phyloP scores from a whole-genome alignment of 2,797 vertebrate species.

The Salmo trutta region DNA sequence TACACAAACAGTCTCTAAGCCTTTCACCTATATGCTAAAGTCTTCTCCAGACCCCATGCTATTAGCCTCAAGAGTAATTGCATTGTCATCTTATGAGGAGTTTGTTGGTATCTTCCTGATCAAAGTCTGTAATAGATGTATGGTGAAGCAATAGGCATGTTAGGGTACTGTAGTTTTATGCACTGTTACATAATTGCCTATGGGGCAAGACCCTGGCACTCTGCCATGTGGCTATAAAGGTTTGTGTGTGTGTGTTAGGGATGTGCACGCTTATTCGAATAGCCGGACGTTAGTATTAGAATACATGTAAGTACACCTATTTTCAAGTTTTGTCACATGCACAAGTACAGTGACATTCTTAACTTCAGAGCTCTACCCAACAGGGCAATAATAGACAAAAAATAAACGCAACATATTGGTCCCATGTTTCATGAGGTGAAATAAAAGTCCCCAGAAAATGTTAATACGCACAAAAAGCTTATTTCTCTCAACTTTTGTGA shows the following conservation, averaged over 20 bases:
- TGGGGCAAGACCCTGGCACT: neutral
- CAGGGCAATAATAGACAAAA: too few relatives aligned
- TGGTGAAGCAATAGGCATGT: neutral
- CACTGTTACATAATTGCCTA: neutral
- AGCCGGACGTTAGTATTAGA: too few relatives aligned
- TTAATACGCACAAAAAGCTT: too few relatives aligned
- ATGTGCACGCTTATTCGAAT: too few relatives aligned
- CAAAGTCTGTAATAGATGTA: neutral
- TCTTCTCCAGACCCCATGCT: slow-evolving; percentile 3
- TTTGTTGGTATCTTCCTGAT: neutral
- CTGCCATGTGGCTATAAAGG: neutral
- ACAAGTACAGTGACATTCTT: too few relatives aligned
- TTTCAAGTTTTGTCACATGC: too few relatives aligned
- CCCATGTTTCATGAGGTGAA: too few relatives aligned
- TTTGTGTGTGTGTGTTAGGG: neutral
- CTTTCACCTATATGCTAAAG: neutral
- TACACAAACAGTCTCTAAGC: neutral
- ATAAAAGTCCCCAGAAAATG: too few relatives aligned
- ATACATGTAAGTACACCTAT: too few relatives aligned
- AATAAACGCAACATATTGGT: too few relatives aligned
- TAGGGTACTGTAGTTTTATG: neutral
- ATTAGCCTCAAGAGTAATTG: neutral
- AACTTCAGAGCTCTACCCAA: too few relatives aligned
- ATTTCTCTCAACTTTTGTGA: too few relatives aligned
- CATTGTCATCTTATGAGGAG: neutral